Percentiles rank a stretch among this genome's conserved stretches.
phyloP scores from a whole-genome alignment of 2,797 vertebrate genomes.

The Pseudochaenichthys georgianus region DNA sequence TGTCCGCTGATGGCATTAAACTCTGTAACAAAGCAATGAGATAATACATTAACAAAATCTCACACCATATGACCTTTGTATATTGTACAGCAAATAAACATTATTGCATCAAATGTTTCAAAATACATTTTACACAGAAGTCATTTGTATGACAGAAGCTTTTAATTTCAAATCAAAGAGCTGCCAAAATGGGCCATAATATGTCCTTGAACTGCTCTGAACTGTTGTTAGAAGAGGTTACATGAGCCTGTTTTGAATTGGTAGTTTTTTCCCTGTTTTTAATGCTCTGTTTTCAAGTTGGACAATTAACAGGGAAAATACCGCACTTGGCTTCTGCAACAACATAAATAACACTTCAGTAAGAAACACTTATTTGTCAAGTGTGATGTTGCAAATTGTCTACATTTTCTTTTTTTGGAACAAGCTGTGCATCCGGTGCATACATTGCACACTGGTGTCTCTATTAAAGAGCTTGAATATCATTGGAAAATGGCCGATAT shows the following conservation, averaged over 20 bases:
- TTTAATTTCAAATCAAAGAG: conserved; percentile 6
- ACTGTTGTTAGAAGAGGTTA: conserved; percentile 22
- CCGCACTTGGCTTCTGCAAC: not conserved
- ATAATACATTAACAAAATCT: not conserved
- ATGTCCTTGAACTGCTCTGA: conserved; percentile 30
- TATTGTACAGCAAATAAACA: not conserved
- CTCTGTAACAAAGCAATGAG: conserved; percentile 79
- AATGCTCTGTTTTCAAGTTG: conserved; percentile 42
- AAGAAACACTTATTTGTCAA: conserved; percentile 23
- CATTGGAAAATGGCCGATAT: not conserved
- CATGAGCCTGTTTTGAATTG: conserved; percentile 34
- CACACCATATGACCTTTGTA: no score
- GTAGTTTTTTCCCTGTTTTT: conserved; percentile 28
- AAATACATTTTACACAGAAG: not conserved
- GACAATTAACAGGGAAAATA: conserved; percentile 24
- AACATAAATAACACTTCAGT: conserved; percentile 41
- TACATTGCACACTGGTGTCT: not conserved
- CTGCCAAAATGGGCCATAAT: not conserved
- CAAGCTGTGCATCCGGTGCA: not conserved
- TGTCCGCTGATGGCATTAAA: conserved; percentile 77
- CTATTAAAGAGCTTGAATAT: not conserved
- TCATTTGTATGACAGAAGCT: conserved; percentile 9
- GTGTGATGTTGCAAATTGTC: not conserved
- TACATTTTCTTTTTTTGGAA: not conserved
- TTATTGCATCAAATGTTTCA: not conserved